Base-by-base conservation (phyloP, 2,888 invertebrate species). In the Hydrotaea cyrtoneurina region DNA sequence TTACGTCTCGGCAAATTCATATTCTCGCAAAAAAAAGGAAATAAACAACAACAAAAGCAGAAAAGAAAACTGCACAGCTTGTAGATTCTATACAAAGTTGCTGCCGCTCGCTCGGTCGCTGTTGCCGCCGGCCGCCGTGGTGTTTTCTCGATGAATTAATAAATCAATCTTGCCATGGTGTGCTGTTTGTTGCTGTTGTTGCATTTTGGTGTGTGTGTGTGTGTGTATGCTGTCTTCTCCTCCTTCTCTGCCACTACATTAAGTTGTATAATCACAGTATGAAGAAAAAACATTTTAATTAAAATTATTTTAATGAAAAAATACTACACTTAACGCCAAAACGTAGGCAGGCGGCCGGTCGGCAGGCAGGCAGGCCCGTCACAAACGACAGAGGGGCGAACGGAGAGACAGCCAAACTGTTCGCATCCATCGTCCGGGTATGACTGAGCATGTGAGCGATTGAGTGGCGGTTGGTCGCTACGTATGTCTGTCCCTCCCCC, bases 301-400 rank as follows among this genome's bases (percentile, higher is more conserved):
- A 84, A 86, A 86, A 86, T 85, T 85, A 79, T 86, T 87, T 87
- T 85, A 85, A 85, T 85, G 85, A 82, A 83, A 74, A 85, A 80
- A 82, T 76, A 86, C 75, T 78, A 80, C 78, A 86, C 84, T 84
- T 82, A 82, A 85, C 85, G 82, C 82, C 82, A 85, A 77, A 43
- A 80, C 79, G 86, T 82, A 82, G 82, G 80, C 75, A 71, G 78
- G 78, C 66, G 76, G 78, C 64, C 39, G 53, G 73, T 26, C 43
- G 53, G 57, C 26, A 57, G 75, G 69, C 73, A 17, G 57, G 50
- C 53, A 39, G 62, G 64, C 62, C 75, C 11, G 57, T 26, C 31
- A 36, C 23, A 43, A 1, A 36, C 31, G 74, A 75, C 55, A 53
- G 50, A 71, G 26, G 36, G 13, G 71, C 55, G 43, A 23, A 72